phyloP scores from a whole-genome alignment of 2,797 vertebrate species.

The Alosa sapidissima region DNA sequence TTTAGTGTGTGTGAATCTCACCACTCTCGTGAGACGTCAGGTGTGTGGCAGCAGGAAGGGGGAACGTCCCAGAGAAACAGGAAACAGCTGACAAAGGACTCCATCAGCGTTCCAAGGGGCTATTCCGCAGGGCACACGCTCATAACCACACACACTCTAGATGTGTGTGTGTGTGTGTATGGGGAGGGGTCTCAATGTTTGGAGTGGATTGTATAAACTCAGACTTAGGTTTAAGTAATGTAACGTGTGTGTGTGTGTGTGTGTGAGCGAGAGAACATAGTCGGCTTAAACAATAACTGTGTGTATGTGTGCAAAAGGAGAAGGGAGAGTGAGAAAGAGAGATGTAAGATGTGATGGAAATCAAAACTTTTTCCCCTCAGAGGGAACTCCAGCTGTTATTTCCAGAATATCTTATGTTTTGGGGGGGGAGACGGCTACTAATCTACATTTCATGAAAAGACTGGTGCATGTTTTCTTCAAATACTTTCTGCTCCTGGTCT shows the following conservation, averaged over 20 bases:
- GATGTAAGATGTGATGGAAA: background rate
- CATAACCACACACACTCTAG: background rate
- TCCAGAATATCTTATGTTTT: background rate
- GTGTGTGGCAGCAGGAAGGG: background rate
- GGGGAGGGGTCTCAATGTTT: too few relatives aligned
- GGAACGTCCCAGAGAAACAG: background rate
- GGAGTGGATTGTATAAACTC: too few relatives aligned
- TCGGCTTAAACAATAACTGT: too few relatives aligned
- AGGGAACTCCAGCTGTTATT: background rate
- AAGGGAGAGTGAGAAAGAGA: constrained; percentile 6
- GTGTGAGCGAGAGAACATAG: background rate
- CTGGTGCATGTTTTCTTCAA: background rate
- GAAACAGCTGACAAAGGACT: background rate
- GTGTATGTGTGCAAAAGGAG: background rate
- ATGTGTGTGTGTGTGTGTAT: too few relatives aligned
- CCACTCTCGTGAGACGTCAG: background rate
- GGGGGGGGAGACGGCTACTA: background rate
- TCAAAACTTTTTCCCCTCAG: background rate
- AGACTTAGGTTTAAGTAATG: background rate
- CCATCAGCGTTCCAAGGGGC: background rate
- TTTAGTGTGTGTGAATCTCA: background rate
- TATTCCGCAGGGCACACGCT: background rate
- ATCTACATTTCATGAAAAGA: background rate
- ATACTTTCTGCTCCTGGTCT: background rate
- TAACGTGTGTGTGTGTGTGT: background rate